phyloP scores from a whole-genome alignment of 2,888 invertebrate species.

The Drosophila hamatofila region DNA sequence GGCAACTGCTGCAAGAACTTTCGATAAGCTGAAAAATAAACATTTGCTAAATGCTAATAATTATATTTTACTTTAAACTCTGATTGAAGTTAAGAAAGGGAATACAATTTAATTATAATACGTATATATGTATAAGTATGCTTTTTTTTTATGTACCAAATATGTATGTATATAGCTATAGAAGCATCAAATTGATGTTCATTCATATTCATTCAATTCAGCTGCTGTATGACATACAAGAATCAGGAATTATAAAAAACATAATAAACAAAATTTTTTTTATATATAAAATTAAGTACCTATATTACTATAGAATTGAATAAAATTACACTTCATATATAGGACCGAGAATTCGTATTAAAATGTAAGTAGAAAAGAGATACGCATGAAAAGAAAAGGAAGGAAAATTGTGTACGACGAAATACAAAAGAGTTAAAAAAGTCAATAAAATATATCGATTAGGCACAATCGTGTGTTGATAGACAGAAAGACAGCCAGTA shows the following conservation, averaged over 20 bases:
- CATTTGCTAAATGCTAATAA: neutral
- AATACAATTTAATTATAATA: neutral
- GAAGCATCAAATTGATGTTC: no score
- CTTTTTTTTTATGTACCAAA: neutral
- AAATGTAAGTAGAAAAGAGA: no score
- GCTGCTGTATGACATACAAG: no score
- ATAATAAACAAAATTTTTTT: no score
- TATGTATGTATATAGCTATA: no score
- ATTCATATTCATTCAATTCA: no score
- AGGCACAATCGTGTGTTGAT: neutral
- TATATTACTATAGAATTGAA: neutral
- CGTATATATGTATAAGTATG: neutral
- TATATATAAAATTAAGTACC: no score
- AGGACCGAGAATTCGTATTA: no score
- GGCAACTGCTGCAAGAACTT: constrained; percentile 5
- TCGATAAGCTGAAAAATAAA: neutral
- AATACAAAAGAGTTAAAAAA: neutral
- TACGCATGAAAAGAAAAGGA: neutral
- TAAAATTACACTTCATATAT: neutral
- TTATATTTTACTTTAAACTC: neutral
- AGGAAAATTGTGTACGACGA: neutral
- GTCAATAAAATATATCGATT: neutral
- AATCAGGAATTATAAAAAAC: no score
- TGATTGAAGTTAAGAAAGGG: neutral
- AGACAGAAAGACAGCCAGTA: no score